Evolutionary conservation across 2,888 invertebrate species (phyloP), one percentile per base, ranked within the genome.

Genomic region (Thalpophila matura): DNA sequence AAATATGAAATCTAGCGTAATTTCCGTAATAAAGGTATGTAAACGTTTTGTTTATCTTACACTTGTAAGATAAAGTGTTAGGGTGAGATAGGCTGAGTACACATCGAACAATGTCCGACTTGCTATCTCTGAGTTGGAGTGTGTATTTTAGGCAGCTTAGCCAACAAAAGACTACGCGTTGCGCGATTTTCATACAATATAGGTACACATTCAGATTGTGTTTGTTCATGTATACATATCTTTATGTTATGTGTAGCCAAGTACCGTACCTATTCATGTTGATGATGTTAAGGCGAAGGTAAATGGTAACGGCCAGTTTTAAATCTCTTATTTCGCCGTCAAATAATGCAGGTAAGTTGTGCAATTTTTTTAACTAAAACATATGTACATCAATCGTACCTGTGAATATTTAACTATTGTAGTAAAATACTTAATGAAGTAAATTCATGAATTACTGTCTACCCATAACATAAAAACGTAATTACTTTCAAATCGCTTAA

Each of bases 11-110:
- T 16, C 2, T 7, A 10, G 18, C 27, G 22, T 38, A 38, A 59
- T 74, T 42, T 53, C 60, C 35, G 22, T 43, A 38, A 43, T 33
- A 51, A 57, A 38, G 16, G 6, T 37, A 20, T 3, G 10, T 10
- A 43, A 31, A 40, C 18, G 14, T 24, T 31, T 2, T 29, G n/a
- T 4, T 31, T 24, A 3, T 49, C 47, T 6, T 58, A 45, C 53
- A 59, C 69, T 53, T 42, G 4, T 33, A 10, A 47, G 40, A 37
- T 59, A 68, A 49, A 47, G 29, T 26, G 26, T 58, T 74, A 59
- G 46, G 5, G 0, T 20, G 29, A 49, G 68, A 69, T 53, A 49
- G 7, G 0, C n/a, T n/a, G 5, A 12, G 40, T 33, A 73, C n/a
- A 67, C 14, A 60, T 14, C 0, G n/a, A 38, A 24, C 43, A 43